These are phyloP conservation scores for Psophia crepitans DNA, from an alignment of 2,113 vertebrate genomes.

Conservation along the genomic window DNA sequence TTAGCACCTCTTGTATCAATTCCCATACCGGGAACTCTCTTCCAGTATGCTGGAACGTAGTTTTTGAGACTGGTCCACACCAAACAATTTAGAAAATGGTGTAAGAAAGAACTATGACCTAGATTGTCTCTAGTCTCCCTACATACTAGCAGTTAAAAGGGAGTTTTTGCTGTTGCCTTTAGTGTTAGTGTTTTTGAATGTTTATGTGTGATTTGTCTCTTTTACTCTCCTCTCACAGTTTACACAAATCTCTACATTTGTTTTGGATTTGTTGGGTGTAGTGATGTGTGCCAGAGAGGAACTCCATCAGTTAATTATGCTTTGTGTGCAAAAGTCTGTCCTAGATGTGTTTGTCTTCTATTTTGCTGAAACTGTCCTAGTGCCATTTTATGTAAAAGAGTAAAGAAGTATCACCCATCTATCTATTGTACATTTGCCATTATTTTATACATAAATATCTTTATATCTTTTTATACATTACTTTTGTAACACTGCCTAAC, in stretches of 20 bases:
- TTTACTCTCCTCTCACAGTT: neutral
- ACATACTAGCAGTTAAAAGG: neutral
- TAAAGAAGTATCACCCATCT: neutral
- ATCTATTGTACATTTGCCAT: neutral
- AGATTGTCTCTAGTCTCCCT: neutral
- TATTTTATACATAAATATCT: neutral
- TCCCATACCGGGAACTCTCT: neutral
- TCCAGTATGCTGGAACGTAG: neutral
- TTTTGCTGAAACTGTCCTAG: neutral
- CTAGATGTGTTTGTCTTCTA: neutral
- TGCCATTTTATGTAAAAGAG: neutral
- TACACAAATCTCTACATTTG: neutral
- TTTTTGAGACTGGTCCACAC: neutral
- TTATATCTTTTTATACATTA: no score
- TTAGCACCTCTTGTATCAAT: neutral
- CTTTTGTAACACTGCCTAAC: neutral
- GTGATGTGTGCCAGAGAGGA: neutral
- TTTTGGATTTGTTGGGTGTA: neutral
- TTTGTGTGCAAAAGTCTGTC: neutral
- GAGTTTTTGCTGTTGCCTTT: neutral
- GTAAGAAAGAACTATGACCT: neutral
- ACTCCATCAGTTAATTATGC: neutral
- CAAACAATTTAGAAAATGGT: neutral
- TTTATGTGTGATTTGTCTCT: neutral
- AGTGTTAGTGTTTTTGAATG: neutral